Base-by-base conservation (phyloP, 1,140 invertebrate species). In the Drosophila malerkotliana region DNA sequence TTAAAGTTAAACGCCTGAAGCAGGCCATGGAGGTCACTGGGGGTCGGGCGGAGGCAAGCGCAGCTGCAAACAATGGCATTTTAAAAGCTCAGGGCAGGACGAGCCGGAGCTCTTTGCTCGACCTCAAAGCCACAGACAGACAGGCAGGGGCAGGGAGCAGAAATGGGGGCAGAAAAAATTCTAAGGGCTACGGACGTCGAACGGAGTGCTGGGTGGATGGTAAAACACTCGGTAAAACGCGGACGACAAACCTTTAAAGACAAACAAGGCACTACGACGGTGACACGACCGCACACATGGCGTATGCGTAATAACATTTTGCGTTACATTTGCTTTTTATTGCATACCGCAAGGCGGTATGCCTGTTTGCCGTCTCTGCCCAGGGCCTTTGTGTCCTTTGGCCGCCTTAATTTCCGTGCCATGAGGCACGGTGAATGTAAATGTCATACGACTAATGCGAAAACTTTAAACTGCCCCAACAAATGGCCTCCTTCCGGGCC, bases 271-370 rank as follows among this genome's bases (percentile, higher is more conserved):
- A 72, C 60, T 66, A 53, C 63, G 55, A 79, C 69, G 63, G 48
- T 39, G 37, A 61, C 62, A 26, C 49, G 53, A 56, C 72, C 30
- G 24, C 57, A 53, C 58, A 74, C 45, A 87, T 81, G 66, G 83
- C 79, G 83, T 88, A 83, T 83, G 67, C 84, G 83, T 83, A 88
- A 87, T 88, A 83, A 87, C 72, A 88, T 77, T 88, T 89, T 88
- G 83, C 83, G 83, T 79, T 88, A 88, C 83, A 88, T 88, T 88
- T 88, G 83, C 76, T 88, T 88, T 88, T 88, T 88, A 88, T 88
- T 88, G 83, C 83, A 88, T 88, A 88, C 83, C 79, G 76, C 83
- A 88, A 83, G 83, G 67, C 84, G 83, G 47, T 51, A 58, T 45
- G 49, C 47, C 59, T 44, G 59, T 52, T 55, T 47, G 26, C 66